Conservation (phyloP, 2,888 invertebrate genomes). For the Cabera pusaria region DNA sequence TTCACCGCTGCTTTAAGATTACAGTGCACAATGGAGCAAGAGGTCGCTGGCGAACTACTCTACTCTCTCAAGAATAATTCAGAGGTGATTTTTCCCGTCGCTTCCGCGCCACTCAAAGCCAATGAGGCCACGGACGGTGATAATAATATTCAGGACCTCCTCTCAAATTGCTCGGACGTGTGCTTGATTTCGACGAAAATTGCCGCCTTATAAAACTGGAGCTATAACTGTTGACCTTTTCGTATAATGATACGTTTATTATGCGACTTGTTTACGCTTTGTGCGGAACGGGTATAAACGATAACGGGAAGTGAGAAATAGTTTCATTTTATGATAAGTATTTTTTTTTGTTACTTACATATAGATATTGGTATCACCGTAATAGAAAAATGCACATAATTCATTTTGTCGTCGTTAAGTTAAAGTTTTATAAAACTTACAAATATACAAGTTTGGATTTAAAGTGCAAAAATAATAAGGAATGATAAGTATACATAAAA, state of each 20-base stretch:
- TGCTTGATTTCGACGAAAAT: constrained; percentile 54
- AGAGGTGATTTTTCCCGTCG: constrained; percentile 50
- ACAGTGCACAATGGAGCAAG: constrained; percentile 17
- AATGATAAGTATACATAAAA: constrained; percentile 36
- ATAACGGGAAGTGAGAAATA: constrained; percentile 32
- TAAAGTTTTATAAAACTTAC: too few relatives aligned
- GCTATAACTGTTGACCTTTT: constrained; percentile 57
- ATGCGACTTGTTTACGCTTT: constrained; percentile 33
- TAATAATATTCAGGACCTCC: constrained; percentile 61
- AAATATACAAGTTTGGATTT: too few relatives aligned
- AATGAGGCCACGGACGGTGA: constrained; percentile 48
- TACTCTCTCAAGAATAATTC: constrained; percentile 46
- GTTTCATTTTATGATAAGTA: constrained; percentile 13
- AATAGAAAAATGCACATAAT: too few relatives aligned
- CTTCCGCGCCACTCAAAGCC: constrained; percentile 50
- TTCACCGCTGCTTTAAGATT: background rate
- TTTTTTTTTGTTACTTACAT: too few relatives aligned
- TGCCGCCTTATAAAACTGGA: constrained; percentile 52
- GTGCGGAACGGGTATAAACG: constrained; percentile 21
- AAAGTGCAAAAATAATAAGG: constrained; percentile 4
- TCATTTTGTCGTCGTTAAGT: too few relatives aligned
- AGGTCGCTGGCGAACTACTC: constrained; percentile 26
- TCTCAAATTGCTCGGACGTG: constrained; percentile 64
- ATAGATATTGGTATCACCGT: constrained; percentile 1
- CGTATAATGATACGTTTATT: constrained; percentile 44